These are phyloP conservation scores for Nibea albiflora DNA, from an alignment of 2,113 vertebrate genomes.

Conservation along the genomic window DNA sequence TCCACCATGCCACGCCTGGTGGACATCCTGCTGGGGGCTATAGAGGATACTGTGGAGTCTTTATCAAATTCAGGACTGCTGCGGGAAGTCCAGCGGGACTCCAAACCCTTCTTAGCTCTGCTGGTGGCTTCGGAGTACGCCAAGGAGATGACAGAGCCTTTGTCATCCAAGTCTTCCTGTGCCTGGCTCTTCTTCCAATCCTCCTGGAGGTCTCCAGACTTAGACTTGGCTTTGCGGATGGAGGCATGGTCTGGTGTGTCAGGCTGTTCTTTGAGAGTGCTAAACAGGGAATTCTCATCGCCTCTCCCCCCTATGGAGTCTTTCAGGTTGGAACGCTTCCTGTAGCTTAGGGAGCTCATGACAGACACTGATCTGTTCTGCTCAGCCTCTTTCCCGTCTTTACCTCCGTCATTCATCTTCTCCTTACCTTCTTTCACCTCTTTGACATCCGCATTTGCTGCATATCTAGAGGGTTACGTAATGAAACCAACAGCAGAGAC, in stretches of 20 bases:
- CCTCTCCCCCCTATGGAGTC: conserved; percentile 93
- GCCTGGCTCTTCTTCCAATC: conserved; percentile 78
- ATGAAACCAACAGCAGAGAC: conserved; percentile 37
- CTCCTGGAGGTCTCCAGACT: conserved; percentile 74
- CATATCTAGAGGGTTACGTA: conserved; percentile 77
- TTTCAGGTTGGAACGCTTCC: conserved; percentile 92
- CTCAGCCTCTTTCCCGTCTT: conserved; percentile 84
- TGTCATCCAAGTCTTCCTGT: conserved; percentile 81
- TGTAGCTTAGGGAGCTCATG: conserved; percentile 97
- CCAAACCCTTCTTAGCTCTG: conserved; percentile 86
- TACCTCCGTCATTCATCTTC: conserved; percentile 75
- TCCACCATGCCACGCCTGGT: conserved; percentile 83
- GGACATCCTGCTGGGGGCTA: conserved; percentile 88
- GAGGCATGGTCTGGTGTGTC: conserved; percentile 85
- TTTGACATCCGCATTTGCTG: conserved; percentile 78
- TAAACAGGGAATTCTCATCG: conserved; percentile 91
- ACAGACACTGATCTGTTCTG: conserved; percentile 87
- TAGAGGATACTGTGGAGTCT: conserved; percentile 84
- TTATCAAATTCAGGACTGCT: conserved; percentile 87
- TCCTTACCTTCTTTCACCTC: conserved; percentile 81
- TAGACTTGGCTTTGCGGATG: conserved; percentile 83
- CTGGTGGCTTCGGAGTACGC: conserved; percentile 88
- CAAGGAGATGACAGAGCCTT: conserved; percentile 85
- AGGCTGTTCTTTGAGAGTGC: conserved; percentile 88
- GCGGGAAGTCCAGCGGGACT: conserved; percentile 89